Evolutionary conservation across 2,888 invertebrate genomes (phyloP), one percentile per base, ranked within the genome.

Genomic region (Cheilosia vulpina): DNA sequence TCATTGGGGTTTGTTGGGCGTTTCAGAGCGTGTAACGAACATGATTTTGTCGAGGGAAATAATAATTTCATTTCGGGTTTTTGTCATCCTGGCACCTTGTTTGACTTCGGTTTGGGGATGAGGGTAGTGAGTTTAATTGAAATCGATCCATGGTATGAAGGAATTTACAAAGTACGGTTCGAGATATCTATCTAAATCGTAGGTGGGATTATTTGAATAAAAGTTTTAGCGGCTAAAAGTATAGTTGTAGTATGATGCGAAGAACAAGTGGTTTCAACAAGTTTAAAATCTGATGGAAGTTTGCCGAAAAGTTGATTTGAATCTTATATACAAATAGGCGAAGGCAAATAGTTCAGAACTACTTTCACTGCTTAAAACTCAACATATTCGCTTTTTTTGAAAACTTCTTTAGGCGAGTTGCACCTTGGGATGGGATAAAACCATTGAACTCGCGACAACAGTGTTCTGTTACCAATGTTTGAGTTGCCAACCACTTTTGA

Each of bases 101-200:
- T 45, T 9, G 3, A 13, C 4, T 52, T 15, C 9, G 31, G 27
- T 21, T 47, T 7, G 38, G 31, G 5, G 24, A 34, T 11, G n/a
- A 71, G 50, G 27, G 6, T 17, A 60, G 52, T 41, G 50, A 60
- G 52, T 71, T 71, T 71, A 71, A 71, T 71, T 71, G 71, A 60
- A 71, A 60, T 52, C 27, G 60, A 60, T 60, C 24, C 47, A 57
- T 7, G 31, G 9, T 9, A 31, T 2, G 7, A 13, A 11, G 7
- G 31, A 21, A 13, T 15, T 6, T 15, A 62, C 5, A n/a, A 31
- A 9, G 1, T 7, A 9, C 7, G 6, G 27, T 27, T 11, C 5
- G 17, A n/a, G 17, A 21, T n/a, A n/a, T n/a, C n/a, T n/a, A n/a
- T 24, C 0, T 5, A 47, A 9, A 21, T 5, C 17, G 45, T 15